phyloP scores from a whole-genome alignment of 2,113 vertebrate genomes.

The Forbesichthys papilliferus region DNA sequence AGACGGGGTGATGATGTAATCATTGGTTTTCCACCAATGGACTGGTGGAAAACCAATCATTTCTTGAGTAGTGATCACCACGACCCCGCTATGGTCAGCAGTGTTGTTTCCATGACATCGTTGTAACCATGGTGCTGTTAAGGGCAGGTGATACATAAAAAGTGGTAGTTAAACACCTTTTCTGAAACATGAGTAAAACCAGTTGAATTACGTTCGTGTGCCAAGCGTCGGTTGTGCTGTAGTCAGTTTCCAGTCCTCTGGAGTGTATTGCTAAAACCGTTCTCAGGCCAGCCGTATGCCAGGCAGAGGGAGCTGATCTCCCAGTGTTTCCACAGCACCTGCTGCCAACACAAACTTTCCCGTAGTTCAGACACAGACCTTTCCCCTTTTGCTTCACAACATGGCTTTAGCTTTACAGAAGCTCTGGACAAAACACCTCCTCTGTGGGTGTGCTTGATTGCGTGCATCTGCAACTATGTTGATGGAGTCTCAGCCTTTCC shows the following conservation, averaged over 20 bases:
- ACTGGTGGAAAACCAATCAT: too few relatives aligned
- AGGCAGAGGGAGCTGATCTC: conserved; percentile 29
- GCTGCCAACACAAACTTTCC: conserved; percentile 63
- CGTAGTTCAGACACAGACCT: conserved; percentile 48
- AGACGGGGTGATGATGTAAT: too few relatives aligned
- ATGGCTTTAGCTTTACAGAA: background rate
- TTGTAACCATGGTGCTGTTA: too few relatives aligned
- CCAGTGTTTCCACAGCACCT: conserved; percentile 46
- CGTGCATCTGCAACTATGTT: conserved; percentile 38
- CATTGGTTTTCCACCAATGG: too few relatives aligned
- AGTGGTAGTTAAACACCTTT: too few relatives aligned
- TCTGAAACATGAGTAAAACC: too few relatives aligned
- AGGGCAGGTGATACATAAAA: too few relatives aligned
- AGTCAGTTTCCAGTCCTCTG: background rate
- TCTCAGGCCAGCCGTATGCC: background rate
- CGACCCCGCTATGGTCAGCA: too few relatives aligned
- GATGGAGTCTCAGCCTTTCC: conserved; percentile 42
- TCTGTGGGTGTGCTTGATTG: background rate
- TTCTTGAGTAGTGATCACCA: too few relatives aligned
- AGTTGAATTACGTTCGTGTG: too few relatives aligned
- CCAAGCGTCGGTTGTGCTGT: too few relatives aligned
- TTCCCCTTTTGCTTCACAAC: conserved; percentile 26
- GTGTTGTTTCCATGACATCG: too few relatives aligned
- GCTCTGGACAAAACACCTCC: background rate
- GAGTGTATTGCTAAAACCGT: conserved; percentile 7